A percentile compares a stretch with the other conserved stretches of the same genome.
phyloP scores from a whole-genome alignment of 2,797 vertebrate species.

The Crocidura indochinensis region DNA sequence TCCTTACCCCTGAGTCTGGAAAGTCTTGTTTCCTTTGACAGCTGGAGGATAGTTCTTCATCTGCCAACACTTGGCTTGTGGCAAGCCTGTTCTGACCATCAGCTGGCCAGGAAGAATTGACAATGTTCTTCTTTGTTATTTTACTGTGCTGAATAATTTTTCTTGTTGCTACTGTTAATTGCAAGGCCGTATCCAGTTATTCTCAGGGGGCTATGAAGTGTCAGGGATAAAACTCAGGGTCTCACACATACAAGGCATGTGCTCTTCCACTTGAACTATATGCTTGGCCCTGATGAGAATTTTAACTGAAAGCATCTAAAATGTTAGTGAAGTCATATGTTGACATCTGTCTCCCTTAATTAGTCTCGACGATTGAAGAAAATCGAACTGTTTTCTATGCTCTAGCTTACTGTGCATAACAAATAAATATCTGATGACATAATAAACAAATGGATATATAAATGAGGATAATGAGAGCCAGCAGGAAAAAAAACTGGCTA shows the following conservation, averaged over 20 bases:
- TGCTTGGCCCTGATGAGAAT: no score
- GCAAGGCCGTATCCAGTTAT: not conserved
- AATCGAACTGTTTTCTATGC: not conserved
- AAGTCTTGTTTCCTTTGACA: not conserved
- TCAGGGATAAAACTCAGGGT: no score
- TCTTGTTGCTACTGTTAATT: not conserved
- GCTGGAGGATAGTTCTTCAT: no score
- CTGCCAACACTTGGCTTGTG: conserved; percentile 40
- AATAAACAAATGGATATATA: not conserved
- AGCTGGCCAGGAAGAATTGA: not conserved
- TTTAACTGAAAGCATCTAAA: not conserved
- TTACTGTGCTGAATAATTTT: conserved; percentile 18
- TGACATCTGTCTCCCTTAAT: not conserved
- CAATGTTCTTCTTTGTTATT: not conserved
- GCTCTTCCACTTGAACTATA: no score
- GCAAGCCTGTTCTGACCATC: not conserved
- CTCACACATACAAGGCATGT: no score
- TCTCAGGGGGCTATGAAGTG: no score
- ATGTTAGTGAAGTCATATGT: conserved; percentile 21
- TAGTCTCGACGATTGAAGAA: conserved; percentile 1
- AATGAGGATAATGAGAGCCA: not conserved
- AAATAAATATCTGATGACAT: conserved; percentile 29
- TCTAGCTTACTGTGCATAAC: no score
- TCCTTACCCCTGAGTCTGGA: not conserved
- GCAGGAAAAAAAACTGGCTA: not conserved